Evolutionary conservation across 2,888 invertebrate species (phyloP).

Genomic region (Amphiduros pacificus): DNA sequence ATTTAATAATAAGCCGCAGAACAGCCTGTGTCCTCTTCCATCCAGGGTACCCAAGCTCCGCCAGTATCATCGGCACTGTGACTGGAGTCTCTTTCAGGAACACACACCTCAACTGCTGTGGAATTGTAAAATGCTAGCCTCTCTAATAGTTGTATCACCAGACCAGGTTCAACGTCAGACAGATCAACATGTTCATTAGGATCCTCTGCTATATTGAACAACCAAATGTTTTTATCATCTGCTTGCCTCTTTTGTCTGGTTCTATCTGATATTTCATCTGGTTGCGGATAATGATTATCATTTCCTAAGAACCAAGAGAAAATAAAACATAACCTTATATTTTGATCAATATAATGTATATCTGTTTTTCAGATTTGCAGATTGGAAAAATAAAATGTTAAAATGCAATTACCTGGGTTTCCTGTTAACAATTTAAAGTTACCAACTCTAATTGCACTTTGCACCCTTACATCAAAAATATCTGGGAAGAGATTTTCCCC

Average conservation of each 20-base stretch:
- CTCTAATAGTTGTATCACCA: constrained; percentile 38
- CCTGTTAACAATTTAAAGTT: constrained; percentile 56
- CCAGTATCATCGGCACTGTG: not conserved
- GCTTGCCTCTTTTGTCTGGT: not conserved
- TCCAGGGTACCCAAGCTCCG: not conserved
- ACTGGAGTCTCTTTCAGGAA: not conserved
- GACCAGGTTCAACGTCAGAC: constrained; percentile 34
- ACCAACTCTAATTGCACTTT: constrained; percentile 49
- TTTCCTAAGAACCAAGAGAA: too few species aligned
- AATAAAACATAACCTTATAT: too few species aligned
- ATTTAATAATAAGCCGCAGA: too few species aligned
- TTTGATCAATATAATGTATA: too few species aligned
- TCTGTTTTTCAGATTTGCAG: too few species aligned
- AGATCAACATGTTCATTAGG: constrained; percentile 48
- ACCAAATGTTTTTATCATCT: constrained; percentile 46
- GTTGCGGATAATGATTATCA: too few species aligned
- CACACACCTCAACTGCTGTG: not conserved
- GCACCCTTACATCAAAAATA: constrained; percentile 41
- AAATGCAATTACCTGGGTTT: constrained; percentile 50
- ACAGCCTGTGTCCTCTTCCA: too few species aligned
- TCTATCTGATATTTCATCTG: too few species aligned
- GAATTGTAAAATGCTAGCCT: not conserved
- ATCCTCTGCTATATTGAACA: constrained; percentile 50
- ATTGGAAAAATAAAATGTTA: too few species aligned
- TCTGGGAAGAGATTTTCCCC: constrained; percentile 28